Evolutionary conservation across 2,888 invertebrate genomes (phyloP).

Genomic region (Adineta ricciae): DNA sequence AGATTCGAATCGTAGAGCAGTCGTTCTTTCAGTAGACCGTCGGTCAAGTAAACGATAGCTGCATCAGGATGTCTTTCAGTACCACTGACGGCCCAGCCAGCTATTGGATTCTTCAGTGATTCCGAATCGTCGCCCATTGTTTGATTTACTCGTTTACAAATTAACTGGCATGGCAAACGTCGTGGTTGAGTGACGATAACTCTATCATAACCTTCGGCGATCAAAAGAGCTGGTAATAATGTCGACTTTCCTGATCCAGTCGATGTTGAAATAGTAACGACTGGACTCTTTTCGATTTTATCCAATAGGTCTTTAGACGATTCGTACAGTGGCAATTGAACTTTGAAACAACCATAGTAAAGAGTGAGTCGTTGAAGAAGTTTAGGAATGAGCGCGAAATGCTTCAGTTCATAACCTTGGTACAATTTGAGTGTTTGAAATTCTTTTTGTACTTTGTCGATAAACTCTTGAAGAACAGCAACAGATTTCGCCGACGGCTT

Average conservation of each 20-base stretch:
- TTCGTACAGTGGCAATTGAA: not conserved
- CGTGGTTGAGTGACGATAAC: not conserved
- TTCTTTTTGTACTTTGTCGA: not conserved
- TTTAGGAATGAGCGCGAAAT: not conserved
- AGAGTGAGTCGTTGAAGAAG: not conserved
- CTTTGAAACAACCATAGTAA: not conserved
- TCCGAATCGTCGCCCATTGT: not conserved
- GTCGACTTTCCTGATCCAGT: not conserved
- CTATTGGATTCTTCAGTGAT: not conserved
- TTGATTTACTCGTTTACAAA: constrained; percentile 4
- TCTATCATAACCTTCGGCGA: not conserved
- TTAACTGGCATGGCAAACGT: not conserved
- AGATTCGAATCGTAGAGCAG: not conserved
- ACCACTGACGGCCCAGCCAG: constrained; percentile 3
- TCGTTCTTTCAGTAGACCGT: constrained; percentile 2
- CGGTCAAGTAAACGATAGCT: not conserved
- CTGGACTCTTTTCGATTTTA: not conserved
- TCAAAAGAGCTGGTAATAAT: not conserved
- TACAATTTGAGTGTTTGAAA: not conserved
- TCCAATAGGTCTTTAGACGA: not conserved
- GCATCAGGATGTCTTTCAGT: not conserved
- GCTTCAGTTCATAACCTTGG: not conserved
- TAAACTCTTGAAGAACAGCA: not conserved
- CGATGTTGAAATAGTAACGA: not conserved
- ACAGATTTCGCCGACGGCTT: not conserved